A percentile compares a stretch with the other conserved stretches of the same genome.
Evolutionary conservation across 2,888 invertebrate species (phyloP).

Genomic region (Stenolophus ochropezus): DNA sequence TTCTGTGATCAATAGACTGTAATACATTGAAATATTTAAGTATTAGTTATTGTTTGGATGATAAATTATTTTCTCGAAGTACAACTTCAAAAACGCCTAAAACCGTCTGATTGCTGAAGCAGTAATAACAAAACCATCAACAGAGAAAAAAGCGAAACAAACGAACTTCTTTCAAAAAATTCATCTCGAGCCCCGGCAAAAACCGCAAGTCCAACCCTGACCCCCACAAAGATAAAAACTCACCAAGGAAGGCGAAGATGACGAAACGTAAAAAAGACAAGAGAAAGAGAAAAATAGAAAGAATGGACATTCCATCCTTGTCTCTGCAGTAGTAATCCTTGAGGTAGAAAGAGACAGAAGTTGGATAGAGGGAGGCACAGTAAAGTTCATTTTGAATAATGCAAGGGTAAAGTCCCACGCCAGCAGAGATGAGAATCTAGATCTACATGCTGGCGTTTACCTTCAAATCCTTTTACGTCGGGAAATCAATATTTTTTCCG

Average conservation of each 20-base stretch:
- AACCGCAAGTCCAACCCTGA: constrained; percentile 33
- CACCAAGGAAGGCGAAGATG: constrained; percentile 39
- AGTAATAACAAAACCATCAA: constrained; percentile 45
- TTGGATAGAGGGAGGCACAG: not conserved
- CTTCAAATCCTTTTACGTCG: constrained; percentile 33
- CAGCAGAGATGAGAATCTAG: constrained; percentile 50
- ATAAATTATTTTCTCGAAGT: not conserved
- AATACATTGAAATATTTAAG: too few species aligned
- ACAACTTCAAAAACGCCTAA: not conserved
- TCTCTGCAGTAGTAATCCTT: not conserved
- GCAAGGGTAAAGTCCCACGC: constrained; percentile 44
- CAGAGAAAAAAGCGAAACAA: constrained; percentile 33
- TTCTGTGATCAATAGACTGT: too few species aligned
- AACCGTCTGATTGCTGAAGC: not conserved
- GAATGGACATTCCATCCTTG: not conserved
- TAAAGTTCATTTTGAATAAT: constrained; percentile 57
- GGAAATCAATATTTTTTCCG: constrained; percentile 48
- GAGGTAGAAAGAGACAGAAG: not conserved
- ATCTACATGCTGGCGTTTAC: constrained; percentile 43
- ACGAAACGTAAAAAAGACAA: constrained; percentile 48
- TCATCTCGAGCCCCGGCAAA: constrained; percentile 27
- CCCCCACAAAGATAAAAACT: constrained; percentile 41
- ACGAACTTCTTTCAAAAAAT: constrained; percentile 42
- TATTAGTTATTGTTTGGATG: too few species aligned
- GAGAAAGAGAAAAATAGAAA: constrained; percentile 28